Evolutionary conservation across 1,140 invertebrate genomes (phyloP).

Genomic region (Drosophila paulistorum): DNA sequence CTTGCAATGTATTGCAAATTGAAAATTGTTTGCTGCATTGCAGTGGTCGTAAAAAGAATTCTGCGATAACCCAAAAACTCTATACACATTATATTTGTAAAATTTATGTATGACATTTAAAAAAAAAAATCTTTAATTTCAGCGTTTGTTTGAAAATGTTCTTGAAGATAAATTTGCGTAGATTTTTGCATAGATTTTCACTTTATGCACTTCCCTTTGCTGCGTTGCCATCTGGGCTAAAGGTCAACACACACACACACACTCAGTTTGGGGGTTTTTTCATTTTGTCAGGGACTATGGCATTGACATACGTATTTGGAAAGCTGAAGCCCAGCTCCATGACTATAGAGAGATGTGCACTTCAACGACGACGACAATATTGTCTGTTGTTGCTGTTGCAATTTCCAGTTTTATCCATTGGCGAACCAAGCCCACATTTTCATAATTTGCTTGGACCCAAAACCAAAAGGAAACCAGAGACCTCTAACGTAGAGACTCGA

Average conservation of each 20-base stretch:
- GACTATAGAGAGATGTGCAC: not conserved
- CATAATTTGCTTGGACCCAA: constrained; percentile 69
- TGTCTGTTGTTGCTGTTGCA: constrained; percentile 27
- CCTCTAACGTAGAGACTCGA: not conserved
- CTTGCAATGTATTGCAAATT: too few relatives aligned
- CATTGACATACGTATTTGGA: constrained; percentile 67
- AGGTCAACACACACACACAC: constrained; percentile 51
- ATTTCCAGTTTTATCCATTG: constrained; percentile 19
- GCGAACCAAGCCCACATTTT: constrained; percentile 74
- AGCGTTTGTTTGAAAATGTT: constrained; percentile 52
- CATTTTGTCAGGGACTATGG: constrained; percentile 1
- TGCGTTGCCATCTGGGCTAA: constrained; percentile 54
- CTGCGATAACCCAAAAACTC: constrained; percentile 20
- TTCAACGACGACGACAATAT: not conserved
- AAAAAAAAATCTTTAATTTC: constrained; percentile 44
- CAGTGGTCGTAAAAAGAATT: too few relatives aligned
- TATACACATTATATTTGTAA: constrained; percentile 25
- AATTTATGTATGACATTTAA: constrained; percentile 19
- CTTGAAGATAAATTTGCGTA: constrained; percentile 69
- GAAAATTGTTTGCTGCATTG: too few relatives aligned
- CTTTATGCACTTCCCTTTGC: constrained; percentile 30
- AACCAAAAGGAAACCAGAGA: constrained; percentile 39
- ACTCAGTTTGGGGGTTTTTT: constrained; percentile 21
- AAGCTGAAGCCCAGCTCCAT: constrained; percentile 45
- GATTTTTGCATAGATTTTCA: constrained; percentile 67